Evolutionary conservation across 2,888 invertebrate species (phyloP), one percentile per base, ranked within the genome.

Genomic region (Galeruca laticollis): DNA sequence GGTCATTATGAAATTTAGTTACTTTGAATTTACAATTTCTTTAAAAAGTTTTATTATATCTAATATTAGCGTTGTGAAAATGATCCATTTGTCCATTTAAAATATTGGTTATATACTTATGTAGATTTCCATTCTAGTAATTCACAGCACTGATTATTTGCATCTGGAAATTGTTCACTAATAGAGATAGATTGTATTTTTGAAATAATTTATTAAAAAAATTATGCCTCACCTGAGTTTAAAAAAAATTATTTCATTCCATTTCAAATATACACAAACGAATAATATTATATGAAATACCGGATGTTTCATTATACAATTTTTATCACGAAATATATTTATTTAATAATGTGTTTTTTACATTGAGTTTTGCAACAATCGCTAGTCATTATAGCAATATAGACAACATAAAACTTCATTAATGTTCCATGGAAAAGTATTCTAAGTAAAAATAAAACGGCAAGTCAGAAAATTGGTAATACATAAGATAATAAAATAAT

Each of bases 291-390:
- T 40, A 59, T 43, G 31, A 40, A 51, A 35, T 51, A 66, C 66
- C 66, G 66, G 59, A 66, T 59, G 66, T 51, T 56, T 37, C 59
- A 59, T 66, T 60, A 49, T 66, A 59, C 33, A 66, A 43, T 66
- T 60, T 59, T 51, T 59, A 52, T 65, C 65, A 40, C 26, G 57
- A 57, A 47, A 65, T 57, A 65, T 35, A 11, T 57, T 47, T 43
- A 54, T 60, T 49, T 59, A 51, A 59, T 59, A 35, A 49, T 59
- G 59, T 65, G 49, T 66, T 66, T 56, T 66, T 66, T 66, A 51
- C 66, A 59, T n/a, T 31, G 37, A 49, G 20, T 35, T 65, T 47
- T 49, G 35, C 35, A 21, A 49, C 56, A 43, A 43, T 18, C 47
- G 6, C 18, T 18, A 37, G 57, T 65, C 57, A 65, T 64, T 64